phyloP scores from a whole-genome alignment of 1,140 invertebrate genomes.

The Aphelinus atriplicis region DNA sequence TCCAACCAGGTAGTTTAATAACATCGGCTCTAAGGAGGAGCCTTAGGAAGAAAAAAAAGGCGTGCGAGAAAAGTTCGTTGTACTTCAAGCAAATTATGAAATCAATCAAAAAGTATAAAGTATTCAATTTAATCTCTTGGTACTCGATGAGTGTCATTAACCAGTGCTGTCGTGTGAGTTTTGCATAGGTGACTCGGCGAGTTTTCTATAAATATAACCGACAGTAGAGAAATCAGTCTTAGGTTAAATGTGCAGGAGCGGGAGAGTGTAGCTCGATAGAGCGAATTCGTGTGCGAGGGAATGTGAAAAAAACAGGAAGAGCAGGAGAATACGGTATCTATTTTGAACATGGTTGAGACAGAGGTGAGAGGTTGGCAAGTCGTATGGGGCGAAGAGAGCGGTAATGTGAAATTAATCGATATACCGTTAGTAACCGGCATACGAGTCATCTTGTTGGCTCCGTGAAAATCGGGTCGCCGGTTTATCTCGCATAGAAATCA shows the following conservation, averaged over 20 bases:
- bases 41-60: no score
- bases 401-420: conserved; percentile 10
- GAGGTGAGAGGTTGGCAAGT: no score
- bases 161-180: conserved; percentile 1
- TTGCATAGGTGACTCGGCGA: neutral
- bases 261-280: no score
- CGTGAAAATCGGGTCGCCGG: neutral
- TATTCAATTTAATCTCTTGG: no score
- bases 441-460: neutral
- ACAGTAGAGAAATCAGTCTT: no score
- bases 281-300: neutral
- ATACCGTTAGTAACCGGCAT: conserved; percentile 4
- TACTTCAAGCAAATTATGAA: no score
- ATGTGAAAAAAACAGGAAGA: conserved; percentile 6
- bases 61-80: no score
- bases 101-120: no score
- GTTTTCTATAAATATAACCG: conserved; percentile 9
- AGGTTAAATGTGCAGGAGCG: no score
- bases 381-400: neutral
- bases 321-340: neutral
- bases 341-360: no score
- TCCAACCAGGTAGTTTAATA: no score
- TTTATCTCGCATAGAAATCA: neutral
- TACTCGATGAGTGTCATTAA: conserved; percentile 1
- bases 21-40: no score